Conservation (phyloP, 1,140 invertebrate genomes). For the Maniola jurtina region DNA sequence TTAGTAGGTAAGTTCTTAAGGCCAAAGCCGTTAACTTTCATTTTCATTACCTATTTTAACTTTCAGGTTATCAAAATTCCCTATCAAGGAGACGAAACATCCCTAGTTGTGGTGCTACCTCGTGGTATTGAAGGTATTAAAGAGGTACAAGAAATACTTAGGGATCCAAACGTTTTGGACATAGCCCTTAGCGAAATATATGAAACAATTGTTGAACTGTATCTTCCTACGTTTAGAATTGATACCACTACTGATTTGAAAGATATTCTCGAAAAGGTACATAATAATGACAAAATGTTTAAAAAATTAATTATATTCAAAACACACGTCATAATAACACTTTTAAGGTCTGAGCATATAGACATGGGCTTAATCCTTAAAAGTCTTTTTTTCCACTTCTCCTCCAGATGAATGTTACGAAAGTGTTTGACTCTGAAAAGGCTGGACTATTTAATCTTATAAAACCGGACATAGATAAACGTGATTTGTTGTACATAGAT, state of each 20-base stretch:
- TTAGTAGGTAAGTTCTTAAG: no score
- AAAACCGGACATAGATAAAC: slow-evolving; percentile 23
- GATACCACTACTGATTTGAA: slow-evolving; percentile 61
- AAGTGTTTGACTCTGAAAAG: slow-evolving; percentile 37
- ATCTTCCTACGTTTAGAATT: slow-evolving; percentile 64
- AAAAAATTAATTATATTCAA: no score
- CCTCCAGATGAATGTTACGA: slow-evolving; percentile 48
- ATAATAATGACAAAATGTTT: no score
- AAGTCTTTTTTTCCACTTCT: no score
- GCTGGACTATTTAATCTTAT: slow-evolving; percentile 49
- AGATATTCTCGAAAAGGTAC: slow-evolving; percentile 50
- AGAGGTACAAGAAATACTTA: slow-evolving; percentile 47
- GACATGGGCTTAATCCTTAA: no score
- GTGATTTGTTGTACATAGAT: slow-evolving; percentile 51
- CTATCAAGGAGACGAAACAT: slow-evolving; percentile 52
- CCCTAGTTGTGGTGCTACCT: slow-evolving; percentile 53
- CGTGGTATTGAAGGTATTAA: slow-evolving; percentile 54
- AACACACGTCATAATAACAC: no score
- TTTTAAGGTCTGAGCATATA: no score
- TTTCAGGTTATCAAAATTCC: slow-evolving; percentile 56
- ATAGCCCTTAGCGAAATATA: slow-evolving; percentile 27
- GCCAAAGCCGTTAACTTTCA: no score
- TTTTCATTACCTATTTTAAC: not conserved
- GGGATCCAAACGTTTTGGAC: slow-evolving; percentile 39
- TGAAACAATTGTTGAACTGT: slow-evolving; percentile 52